phyloP scores from a whole-genome alignment of 2,113 vertebrate species.

The Alectura lathami region DNA sequence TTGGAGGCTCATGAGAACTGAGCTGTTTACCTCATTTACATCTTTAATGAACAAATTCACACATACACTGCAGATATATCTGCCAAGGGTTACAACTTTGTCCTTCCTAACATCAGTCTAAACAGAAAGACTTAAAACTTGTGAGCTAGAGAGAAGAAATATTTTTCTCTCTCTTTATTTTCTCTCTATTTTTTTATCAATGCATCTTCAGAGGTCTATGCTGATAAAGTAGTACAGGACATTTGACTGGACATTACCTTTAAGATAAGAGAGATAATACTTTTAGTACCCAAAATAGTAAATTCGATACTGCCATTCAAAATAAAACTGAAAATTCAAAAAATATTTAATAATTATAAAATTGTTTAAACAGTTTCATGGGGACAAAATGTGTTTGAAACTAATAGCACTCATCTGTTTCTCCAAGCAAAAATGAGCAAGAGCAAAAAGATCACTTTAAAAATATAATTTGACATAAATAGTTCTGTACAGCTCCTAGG shows the following conservation, averaged over 20 bases:
- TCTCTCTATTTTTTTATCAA: neutral
- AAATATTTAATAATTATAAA: neutral
- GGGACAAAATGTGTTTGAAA: neutral
- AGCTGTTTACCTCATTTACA: neutral
- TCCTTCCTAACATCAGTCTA: neutral
- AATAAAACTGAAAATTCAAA: neutral
- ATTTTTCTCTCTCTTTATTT: neutral
- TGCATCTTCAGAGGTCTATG: neutral
- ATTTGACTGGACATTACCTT: neutral
- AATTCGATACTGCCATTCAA: neutral
- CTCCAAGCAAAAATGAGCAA: neutral
- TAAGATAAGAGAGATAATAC: neutral
- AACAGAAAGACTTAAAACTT: neutral
- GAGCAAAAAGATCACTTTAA: neutral
- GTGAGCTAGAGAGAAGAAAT: neutral
- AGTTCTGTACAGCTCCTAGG: neutral
- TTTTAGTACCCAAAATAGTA: neutral
- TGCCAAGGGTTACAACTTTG: neutral
- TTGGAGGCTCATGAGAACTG: neutral
- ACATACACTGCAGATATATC: neutral
- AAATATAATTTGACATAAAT: neutral
- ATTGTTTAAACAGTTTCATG: neutral
- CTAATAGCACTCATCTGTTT: neutral
- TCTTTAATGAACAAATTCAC: neutral
- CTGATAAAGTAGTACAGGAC: neutral